Conservation (phyloP, 2,888 invertebrate species). For the Xestoiulus laeticollis region DNA sequence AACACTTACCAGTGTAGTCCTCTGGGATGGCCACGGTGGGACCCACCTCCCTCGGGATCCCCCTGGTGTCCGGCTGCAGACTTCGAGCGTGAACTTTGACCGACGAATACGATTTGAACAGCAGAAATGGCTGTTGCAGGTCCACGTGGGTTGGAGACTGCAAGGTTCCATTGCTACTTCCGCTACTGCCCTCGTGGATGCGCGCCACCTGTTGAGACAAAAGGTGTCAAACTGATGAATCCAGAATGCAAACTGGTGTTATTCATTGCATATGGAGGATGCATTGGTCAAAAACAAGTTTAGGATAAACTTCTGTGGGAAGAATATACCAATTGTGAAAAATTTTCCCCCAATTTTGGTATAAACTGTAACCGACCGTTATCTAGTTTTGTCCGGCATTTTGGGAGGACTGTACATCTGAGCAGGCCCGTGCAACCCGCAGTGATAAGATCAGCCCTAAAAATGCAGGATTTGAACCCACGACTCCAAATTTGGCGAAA, state of each 20-base stretch:
- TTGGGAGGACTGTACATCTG: not conserved
- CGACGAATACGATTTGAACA: constrained; percentile 56
- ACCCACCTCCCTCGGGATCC: constrained; percentile 54
- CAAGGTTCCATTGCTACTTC: constrained; percentile 42
- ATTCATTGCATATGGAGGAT: too few species aligned
- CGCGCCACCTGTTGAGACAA: constrained; percentile 54
- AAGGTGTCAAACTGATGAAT: not conserved
- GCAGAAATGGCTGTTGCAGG: constrained; percentile 55
- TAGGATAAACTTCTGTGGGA: too few species aligned
- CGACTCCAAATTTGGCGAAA: not conserved
- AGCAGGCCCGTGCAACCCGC: not conserved
- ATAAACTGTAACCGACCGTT: not conserved
- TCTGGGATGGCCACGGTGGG: constrained; percentile 56
- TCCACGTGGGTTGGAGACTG: constrained; percentile 53
- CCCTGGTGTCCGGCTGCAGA: constrained; percentile 48
- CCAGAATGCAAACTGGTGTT: too few species aligned
- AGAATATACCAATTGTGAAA: too few species aligned
- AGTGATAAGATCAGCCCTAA: constrained; percentile 12
- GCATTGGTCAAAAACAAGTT: too few species aligned
- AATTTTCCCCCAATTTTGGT: too few species aligned
- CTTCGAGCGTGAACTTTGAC: constrained; percentile 56
- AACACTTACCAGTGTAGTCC: constrained; percentile 55
- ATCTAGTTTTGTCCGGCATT: not conserved
- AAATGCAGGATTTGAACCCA: not conserved
- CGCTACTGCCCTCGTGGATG: constrained; percentile 54